Evolutionary conservation across 2,113 vertebrate species (phyloP).

Genomic region (Ictalurus furcatus): DNA sequence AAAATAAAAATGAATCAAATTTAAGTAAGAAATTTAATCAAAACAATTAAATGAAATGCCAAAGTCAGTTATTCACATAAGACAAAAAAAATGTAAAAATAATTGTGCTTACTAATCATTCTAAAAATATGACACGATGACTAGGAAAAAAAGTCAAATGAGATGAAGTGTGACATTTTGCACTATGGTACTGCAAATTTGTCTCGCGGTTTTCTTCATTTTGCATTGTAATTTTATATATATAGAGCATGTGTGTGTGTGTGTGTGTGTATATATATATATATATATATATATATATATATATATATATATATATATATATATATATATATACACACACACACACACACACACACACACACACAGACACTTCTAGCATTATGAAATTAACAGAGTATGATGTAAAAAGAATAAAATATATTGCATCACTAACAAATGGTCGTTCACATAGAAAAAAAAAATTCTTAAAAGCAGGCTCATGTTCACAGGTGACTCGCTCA

Average conservation of each 20-base stretch:
- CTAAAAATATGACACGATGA: slow-evolving; percentile 55
- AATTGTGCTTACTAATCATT: slow-evolving; percentile 53
- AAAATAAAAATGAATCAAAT: slow-evolving; percentile 56
- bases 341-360: too few relatives aligned
- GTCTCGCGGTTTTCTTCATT: slow-evolving; percentile 50
- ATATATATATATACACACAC: slow-evolving; percentile 52
- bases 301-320: neutral
- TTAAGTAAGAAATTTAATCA: slow-evolving; percentile 46
- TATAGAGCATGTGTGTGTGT: neutral
- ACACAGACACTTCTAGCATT: slow-evolving; percentile 58
- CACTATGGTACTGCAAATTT: slow-evolving; percentile 49
- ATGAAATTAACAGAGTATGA: slow-evolving; percentile 61
- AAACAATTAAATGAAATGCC: slow-evolving; percentile 63
- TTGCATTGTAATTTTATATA: slow-evolving; percentile 57
- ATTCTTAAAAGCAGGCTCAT: slow-evolving; percentile 58
- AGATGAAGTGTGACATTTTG: slow-evolving; percentile 35
- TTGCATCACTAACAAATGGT: slow-evolving; percentile 60
- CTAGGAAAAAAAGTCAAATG: slow-evolving; percentile 46
- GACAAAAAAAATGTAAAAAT: slow-evolving; percentile 58
- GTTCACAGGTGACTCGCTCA: slow-evolving; percentile 44
- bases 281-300: neutral
- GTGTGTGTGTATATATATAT: slow-evolving; percentile 38
- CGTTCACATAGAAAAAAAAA: slow-evolving; percentile 55
- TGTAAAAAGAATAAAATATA: slow-evolving; percentile 57
- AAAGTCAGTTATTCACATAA: slow-evolving; percentile 75